phyloP scores from a whole-genome alignment of 2,888 invertebrate species.

The Carterocephalus palaemon region DNA sequence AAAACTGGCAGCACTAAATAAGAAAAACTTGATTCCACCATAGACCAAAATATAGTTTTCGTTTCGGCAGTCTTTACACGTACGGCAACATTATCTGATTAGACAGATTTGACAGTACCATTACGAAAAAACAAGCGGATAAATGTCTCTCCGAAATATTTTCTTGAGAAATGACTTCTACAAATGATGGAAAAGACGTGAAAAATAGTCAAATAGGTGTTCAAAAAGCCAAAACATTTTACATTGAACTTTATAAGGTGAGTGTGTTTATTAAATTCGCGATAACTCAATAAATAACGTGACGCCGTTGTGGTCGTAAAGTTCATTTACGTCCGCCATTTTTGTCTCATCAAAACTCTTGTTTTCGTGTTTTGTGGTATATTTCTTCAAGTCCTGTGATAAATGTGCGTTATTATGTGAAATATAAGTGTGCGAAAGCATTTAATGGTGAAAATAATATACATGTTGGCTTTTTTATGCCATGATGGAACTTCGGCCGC shows the following conservation, averaged over 20 bases:
- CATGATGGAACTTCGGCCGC: conserved; percentile 10
- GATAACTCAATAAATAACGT: conserved; percentile 40
- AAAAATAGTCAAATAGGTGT: conserved; percentile 72
- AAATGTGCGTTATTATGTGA: conserved; percentile 8
- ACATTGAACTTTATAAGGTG: conserved; percentile 75
- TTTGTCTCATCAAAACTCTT: conserved; percentile 68
- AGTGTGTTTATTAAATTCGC: conserved; percentile 50
- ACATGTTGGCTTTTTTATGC: conserved; percentile 3
- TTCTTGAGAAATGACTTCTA: conserved; percentile 79
- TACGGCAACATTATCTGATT: conserved; percentile 59
- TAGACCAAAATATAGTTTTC: too few species aligned
- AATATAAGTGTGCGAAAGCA: conserved; percentile 5
- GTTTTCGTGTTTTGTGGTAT: conserved; percentile 57
- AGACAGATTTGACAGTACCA: conserved; percentile 70
- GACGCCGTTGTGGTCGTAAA: conserved; percentile 70
- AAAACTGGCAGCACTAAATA: too few species aligned
- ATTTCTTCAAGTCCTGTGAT: conserved; percentile 24
- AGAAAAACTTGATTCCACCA: too few species aligned
- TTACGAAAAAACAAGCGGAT: conserved; percentile 78
- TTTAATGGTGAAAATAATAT: background rate
- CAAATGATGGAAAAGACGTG: conserved; percentile 78
- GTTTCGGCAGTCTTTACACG: too few species aligned
- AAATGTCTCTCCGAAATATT: conserved; percentile 79
- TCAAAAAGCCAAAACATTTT: conserved; percentile 72
- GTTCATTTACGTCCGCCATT: conserved; percentile 74